Evolutionary conservation across 2,113 vertebrate species (phyloP).

Genomic region (Nesogale talazaci): DNA sequence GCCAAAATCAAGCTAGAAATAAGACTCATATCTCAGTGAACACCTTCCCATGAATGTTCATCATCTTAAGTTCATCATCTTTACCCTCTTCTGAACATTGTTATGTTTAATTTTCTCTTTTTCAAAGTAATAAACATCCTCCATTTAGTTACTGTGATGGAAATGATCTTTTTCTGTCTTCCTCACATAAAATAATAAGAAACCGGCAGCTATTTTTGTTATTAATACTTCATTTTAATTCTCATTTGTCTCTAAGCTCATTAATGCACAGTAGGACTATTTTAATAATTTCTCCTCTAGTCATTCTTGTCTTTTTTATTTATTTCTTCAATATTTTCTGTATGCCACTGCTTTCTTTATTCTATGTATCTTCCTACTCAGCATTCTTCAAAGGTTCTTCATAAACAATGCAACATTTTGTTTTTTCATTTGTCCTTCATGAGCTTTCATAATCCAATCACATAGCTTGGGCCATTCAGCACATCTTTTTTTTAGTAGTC

Average conservation of each 20-base stretch:
- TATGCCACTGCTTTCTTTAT: background rate
- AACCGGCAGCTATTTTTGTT: constrained; percentile 5
- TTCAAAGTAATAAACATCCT: background rate
- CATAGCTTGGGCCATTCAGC: background rate
- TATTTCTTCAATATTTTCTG: background rate
- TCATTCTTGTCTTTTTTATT: background rate
- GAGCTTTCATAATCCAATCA: background rate
- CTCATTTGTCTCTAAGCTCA: constrained; percentile 3
- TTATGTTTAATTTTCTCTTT: background rate
- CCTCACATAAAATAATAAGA: background rate
- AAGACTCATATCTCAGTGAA: background rate
- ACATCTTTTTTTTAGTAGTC: background rate
- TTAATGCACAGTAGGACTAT: constrained; percentile 14
- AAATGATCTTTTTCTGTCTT: background rate
- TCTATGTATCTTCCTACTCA: background rate
- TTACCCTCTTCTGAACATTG: background rate
- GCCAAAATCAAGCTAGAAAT: constrained; percentile 6
- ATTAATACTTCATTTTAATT: constrained; percentile 35
- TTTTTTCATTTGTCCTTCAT: background rate
- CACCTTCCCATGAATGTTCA: background rate
- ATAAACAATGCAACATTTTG: background rate
- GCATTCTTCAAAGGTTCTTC: background rate
- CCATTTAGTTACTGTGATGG: background rate
- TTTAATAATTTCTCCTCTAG: constrained; percentile 25
- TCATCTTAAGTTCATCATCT: background rate